Conservation (phyloP, 2,797 vertebrate genomes). For the Fundulus diaphanus region DNA sequence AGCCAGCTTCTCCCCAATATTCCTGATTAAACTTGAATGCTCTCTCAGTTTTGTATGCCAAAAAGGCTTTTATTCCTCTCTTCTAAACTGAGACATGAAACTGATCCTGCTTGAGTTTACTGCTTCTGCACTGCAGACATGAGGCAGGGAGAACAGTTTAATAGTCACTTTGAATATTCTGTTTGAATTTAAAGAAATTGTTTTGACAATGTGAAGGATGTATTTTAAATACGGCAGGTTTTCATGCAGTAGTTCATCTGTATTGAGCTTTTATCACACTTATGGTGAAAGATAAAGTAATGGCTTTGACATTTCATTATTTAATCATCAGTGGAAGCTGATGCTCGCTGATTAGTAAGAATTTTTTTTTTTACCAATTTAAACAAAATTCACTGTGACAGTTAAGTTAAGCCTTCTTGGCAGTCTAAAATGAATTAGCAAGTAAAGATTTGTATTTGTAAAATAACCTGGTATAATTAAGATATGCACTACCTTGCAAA, state of each 20-base stretch:
- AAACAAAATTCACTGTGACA: neutral
- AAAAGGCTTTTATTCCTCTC: constrained; percentile 78
- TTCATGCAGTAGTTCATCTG: constrained; percentile 23
- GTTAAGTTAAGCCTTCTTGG: neutral
- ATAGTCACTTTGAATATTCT: constrained; percentile 10
- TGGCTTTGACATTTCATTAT: constrained; percentile 45
- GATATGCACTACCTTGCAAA: no score
- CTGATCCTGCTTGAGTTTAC: constrained; percentile 58
- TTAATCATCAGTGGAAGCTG: constrained; percentile 29
- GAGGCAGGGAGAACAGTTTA: neutral
- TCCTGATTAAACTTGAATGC: constrained; percentile 79
- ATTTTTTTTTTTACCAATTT: neutral
- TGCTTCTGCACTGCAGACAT: constrained; percentile 29
- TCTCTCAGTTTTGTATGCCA: constrained; percentile 63
- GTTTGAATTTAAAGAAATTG: neutral
- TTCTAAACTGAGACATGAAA: constrained; percentile 60
- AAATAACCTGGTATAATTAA: neutral
- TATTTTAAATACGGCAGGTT: constrained; percentile 38
- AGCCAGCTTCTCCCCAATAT: constrained; percentile 74
- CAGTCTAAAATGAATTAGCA: no score
- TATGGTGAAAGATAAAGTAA: constrained; percentile 43
- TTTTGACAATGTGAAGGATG: constrained; percentile 17
- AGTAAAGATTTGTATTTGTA: neutral
- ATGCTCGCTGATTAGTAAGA: constrained; percentile 4
- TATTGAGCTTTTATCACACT: constrained; percentile 37